Conservation (phyloP, 1,140 invertebrate genomes). For the Adelges cooleyi region DNA sequence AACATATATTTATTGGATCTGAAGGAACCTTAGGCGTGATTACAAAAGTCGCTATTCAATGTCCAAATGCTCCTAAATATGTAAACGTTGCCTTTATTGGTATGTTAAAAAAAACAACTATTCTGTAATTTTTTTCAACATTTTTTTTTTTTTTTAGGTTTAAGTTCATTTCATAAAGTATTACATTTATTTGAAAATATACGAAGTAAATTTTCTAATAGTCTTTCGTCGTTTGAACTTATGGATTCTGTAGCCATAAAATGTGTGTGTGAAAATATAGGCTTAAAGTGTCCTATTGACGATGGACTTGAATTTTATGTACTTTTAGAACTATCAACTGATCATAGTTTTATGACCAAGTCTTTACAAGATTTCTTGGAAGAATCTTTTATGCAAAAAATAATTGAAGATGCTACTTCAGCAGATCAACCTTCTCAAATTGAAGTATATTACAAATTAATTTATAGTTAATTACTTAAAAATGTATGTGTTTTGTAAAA, state of each 20-base stretch:
- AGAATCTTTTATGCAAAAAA: conserved; percentile 52
- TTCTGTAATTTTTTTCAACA: conserved; percentile 20
- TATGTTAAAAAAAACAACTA: conserved; percentile 38
- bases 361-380: conserved; percentile 85
- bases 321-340: conserved; percentile 81
- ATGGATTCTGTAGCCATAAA: conserved; percentile 62
- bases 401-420: conserved; percentile 72
- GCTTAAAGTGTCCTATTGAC: conserved; percentile 31
- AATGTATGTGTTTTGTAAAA: not conserved
- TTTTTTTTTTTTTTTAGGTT: conserved; percentile 43
- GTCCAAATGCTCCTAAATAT: conserved; percentile 66
- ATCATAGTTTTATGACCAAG: conserved; percentile 45
- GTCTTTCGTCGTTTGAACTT: conserved; percentile 88
- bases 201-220: conserved; percentile 66
- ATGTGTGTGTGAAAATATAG: conserved; percentile 33
- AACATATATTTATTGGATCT: conserved; percentile 93
- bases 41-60: conserved; percentile 83
- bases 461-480: too few species aligned
- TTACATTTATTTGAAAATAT: conserved; percentile 60
- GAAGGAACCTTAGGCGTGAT: conserved; percentile 93
- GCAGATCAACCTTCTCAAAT: conserved; percentile 67
- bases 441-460: conserved; percentile 45
- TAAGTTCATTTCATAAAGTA: conserved; percentile 62
- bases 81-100: conserved; percentile 79
- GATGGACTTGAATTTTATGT: conserved; percentile 71